Evolutionary conservation across 1,140 invertebrate genomes (phyloP), one percentile per base, ranked within the genome.

Genomic region (Doryteuthis pealeii): DNA sequence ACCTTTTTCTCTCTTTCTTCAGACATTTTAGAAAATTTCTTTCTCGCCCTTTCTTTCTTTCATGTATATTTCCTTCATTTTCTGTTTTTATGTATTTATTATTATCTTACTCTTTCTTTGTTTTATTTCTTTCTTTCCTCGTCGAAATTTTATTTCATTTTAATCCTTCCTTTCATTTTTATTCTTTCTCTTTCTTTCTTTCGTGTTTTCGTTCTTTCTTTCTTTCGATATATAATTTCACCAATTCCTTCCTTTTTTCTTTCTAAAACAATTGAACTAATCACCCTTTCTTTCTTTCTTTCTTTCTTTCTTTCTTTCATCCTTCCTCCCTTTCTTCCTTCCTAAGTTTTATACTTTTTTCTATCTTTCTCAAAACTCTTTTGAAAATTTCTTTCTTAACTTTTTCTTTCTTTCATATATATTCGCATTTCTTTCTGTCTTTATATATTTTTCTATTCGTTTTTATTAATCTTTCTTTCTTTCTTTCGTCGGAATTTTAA

Each of bases 1-100:
- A 12, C 45, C 30, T 71, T 30, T 71, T 33, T 45, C 70, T 71
- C 30, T 71, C 70, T 45, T 33, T 71, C 70, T 71, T 33, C 45
- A 15, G 58, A 15, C 32, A 15, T 45, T 33, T 62, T 45, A 1
- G 14, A 54, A 1, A 1, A 14, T 26, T 33, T 67, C 66, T 67
- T 33, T 2, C 1, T 67, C 43, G 0, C 54, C 32, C 1, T 73
- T 49, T 66, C 22, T 73, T 54, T 72, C 15, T 45, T 45, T 72
- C 43, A 43, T 31, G n/a, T 26, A 30, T 30, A 30, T 31, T 49
- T 26, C 30, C 74, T 67, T 69, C 32, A 5, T 65, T 68, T 72
- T 43, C 66, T 45, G n/a, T 49, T 18, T 49, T 49, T 49, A 18
- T 49, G 8, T 49, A 18, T 49, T 49, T 49, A 18, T 49, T 49